Evolutionary conservation across 2,888 invertebrate species (phyloP), one percentile per base, ranked within the genome.

Genomic region (Lepeophtheirus nordmannii): DNA sequence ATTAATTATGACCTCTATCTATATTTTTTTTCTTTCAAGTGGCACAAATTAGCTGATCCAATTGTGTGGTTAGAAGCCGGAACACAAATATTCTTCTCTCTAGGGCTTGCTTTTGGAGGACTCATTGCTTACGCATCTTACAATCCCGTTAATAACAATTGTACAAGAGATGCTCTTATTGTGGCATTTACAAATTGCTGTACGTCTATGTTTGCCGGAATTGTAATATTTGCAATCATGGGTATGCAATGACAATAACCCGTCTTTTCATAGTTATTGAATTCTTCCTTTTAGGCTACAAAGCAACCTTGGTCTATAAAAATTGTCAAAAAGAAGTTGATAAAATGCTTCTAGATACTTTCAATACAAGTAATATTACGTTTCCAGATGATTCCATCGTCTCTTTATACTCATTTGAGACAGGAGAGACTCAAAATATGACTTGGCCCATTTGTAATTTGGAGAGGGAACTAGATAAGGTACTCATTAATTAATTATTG

Each of bases 1-100:
- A 17, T 58, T 58, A 17, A n/a, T 58, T 58, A 58, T 17, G n/a
- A 58, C 10, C n/a, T 58, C n/a, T 12, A 17, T 58, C 11, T 41
- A 67, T 62, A 14, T 61, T 60, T 65, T 40, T 46, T 68, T 68
- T 69, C 65, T 62, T 72, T 76, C 58, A 74, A 84, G 78, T 90
- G 94, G 87, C 86, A 87, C 72, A 89, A 85, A 68, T 81, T 96
- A 67, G 77, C 86, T 41, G 93, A 93, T 78, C 94, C 94, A 10
- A 89, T 90, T 0, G 94, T 96, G 0, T 96, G 96, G 96, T 77
- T 96, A 65, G 94, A 96, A 78, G 94, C 96, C 0, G 94, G 94
- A 1, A 94, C 94, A 0, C 96, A 96, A 76, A 94, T 96, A 72
- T 96, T 96, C 79, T 96, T 94, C 77, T 94, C 93, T 0, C 81